phyloP scores from a whole-genome alignment of 2,113 vertebrate species.

The Pungitius pungitius region DNA sequence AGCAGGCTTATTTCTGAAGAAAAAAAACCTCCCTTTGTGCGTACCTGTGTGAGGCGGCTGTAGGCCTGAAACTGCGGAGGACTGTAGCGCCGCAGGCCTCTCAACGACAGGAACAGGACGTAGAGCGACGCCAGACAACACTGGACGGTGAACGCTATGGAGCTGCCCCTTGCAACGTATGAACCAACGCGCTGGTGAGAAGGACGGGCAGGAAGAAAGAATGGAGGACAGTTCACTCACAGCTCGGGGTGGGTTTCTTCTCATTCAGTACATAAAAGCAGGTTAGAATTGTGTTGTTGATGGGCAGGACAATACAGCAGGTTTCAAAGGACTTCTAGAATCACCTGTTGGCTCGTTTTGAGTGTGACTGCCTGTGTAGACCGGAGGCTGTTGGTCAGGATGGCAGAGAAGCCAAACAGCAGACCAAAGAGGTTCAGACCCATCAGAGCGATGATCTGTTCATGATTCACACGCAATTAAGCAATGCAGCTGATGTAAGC shows the following conservation, averaged over 20 bases:
- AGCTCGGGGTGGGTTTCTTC: not conserved
- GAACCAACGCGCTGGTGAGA: slow-evolving; percentile 62
- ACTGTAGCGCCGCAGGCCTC: slow-evolving; percentile 73
- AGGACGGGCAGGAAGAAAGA: not conserved
- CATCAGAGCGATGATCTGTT: slow-evolving; percentile 73
- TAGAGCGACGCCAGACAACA: slow-evolving; percentile 72
- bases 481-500: not conserved
- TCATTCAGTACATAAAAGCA: not conserved
- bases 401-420: slow-evolving; percentile 68
- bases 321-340: slow-evolving; percentile 28
- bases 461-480: not conserved
- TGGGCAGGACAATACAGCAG: not conserved
- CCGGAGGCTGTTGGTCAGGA: slow-evolving; percentile 62
- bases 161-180: slow-evolving; percentile 65
- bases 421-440: slow-evolving; percentile 71
- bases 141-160: slow-evolving; percentile 60
- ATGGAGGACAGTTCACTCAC: not conserved
- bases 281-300: not conserved
- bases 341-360: slow-evolving; percentile 69
- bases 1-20: not conserved
- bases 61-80: slow-evolving; percentile 57
- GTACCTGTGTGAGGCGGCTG: slow-evolving; percentile 66
- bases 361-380: slow-evolving; percentile 24
- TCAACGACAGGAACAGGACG: slow-evolving; percentile 75
- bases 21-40: not conserved